Percentiles rank a stretch among this genome's conserved stretches.
Conservation (phyloP, 2,113 vertebrate genomes). For the Piprites chloris region DNA sequence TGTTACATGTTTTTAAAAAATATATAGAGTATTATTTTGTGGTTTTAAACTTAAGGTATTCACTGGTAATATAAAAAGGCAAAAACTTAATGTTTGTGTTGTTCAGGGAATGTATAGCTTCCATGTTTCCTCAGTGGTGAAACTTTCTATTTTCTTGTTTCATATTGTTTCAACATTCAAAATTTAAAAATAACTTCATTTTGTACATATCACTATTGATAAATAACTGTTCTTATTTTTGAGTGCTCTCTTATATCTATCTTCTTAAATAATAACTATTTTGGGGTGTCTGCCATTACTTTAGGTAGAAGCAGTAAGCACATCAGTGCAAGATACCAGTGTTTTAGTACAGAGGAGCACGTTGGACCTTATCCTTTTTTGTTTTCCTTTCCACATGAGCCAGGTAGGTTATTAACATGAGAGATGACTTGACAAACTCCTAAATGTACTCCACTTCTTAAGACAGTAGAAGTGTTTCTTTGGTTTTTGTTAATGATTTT, state of each 20-base stretch:
- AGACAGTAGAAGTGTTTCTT: background rate
- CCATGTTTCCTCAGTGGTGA: background rate
- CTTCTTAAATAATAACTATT: background rate
- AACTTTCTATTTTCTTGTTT: background rate
- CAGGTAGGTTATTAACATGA: conserved; percentile 78
- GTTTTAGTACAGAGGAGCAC: conserved; percentile 98
- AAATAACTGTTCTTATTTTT: background rate
- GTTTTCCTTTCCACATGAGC: conserved; percentile 99
- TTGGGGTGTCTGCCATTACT: background rate
- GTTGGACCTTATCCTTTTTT: conserved; percentile 96
- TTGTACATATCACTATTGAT: background rate
- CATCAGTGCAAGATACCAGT: conserved; percentile 96
- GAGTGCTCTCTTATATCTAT: background rate
- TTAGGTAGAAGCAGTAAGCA: conserved; percentile 97
- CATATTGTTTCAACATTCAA: background rate
- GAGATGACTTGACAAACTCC: background rate
- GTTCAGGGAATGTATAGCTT: background rate
- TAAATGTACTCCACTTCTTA: background rate
- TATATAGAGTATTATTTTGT: background rate
- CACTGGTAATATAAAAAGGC: background rate
- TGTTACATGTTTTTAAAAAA: background rate
- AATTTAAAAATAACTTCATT: background rate
- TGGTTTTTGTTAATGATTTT: background rate
- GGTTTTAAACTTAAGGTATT: background rate
- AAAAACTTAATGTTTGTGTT: background rate